phyloP scores from a whole-genome alignment of 2,797 vertebrate genomes.

The Myotis findleyi region DNA sequence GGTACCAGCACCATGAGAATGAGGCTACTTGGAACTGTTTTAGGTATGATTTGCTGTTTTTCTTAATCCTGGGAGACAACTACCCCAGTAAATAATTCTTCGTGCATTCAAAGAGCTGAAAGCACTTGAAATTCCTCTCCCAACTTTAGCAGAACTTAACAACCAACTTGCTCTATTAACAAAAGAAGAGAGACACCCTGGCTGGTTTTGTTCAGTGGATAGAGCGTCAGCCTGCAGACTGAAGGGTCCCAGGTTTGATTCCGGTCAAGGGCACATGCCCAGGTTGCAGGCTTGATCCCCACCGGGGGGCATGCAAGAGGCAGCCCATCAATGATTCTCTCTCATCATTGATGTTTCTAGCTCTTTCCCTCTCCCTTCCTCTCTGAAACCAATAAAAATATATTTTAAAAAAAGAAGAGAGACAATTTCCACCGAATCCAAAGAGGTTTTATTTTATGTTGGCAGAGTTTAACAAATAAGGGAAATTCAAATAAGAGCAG shows the following conservation, averaged over 20 bases:
- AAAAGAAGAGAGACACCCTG: background rate
- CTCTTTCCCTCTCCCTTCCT: no score
- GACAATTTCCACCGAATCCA: slow-evolving; percentile 46
- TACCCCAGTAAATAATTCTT: slow-evolving; percentile 64
- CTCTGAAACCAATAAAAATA: no score
- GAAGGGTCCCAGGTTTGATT: no score
- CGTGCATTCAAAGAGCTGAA: slow-evolving; percentile 60
- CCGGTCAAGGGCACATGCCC: no score
- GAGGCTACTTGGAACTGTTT: slow-evolving; percentile 74
- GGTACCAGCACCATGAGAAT: slow-evolving; percentile 71
- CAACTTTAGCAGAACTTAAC: slow-evolving; percentile 52
- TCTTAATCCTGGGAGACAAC: slow-evolving; percentile 68
- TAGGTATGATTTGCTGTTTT: slow-evolving; percentile 69
- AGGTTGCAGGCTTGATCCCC: no score
- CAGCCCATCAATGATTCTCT: no score
- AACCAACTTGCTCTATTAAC: slow-evolving; percentile 51
- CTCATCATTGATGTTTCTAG: no score
- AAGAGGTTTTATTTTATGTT: slow-evolving; percentile 41
- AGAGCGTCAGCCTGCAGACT: no score
- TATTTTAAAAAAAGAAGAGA: background rate
- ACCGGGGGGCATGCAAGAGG: no score
- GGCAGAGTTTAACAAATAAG: slow-evolving; percentile 24
- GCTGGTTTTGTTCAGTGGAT: no score
- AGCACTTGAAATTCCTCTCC: slow-evolving; percentile 74
- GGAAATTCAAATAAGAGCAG: slow-evolving; percentile 59